phyloP scores from a whole-genome alignment of 2,113 vertebrate species.

The Tor tambroides region DNA sequence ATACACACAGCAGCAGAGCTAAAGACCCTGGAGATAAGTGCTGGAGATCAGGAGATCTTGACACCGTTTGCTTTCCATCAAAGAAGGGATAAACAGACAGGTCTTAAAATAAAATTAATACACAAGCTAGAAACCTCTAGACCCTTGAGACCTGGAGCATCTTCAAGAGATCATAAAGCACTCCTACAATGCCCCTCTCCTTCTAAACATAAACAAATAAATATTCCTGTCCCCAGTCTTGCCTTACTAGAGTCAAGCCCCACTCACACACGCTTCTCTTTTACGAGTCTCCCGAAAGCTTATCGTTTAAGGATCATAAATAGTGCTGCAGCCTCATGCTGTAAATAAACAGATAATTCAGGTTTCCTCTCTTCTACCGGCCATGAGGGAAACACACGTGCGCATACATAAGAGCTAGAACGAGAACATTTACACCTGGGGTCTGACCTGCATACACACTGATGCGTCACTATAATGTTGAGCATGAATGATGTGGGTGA shows the following conservation, averaged over 20 bases:
- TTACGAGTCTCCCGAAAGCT: slow-evolving; percentile 15
- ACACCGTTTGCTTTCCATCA: neutral
- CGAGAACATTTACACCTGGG: neutral
- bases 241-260: neutral
- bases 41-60: neutral
- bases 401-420: neutral
- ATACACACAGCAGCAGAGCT: neutral
- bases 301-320: slow-evolving; percentile 34
- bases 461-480: neutral
- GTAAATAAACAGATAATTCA: slow-evolving; percentile 28
- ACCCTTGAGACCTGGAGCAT: slow-evolving; percentile 8
- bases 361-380: neutral
- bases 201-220: slow-evolving; percentile 41
- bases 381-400: neutral
- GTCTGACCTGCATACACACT: slow-evolving; percentile 32
- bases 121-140: slow-evolving; percentile 1
- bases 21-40: neutral
- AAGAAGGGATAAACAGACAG: slow-evolving; percentile 23
- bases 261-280: slow-evolving; percentile 11
- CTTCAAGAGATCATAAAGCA: slow-evolving; percentile 6
- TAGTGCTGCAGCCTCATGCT: neutral
- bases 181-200: neutral
- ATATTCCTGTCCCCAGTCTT: slow-evolving; percentile 3
- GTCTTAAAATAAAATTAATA: slow-evolving; percentile 45
- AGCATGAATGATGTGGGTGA: neutral